Evolutionary conservation across 2,888 invertebrate genomes (phyloP).

Genomic region (Nomada ruficornis): DNA sequence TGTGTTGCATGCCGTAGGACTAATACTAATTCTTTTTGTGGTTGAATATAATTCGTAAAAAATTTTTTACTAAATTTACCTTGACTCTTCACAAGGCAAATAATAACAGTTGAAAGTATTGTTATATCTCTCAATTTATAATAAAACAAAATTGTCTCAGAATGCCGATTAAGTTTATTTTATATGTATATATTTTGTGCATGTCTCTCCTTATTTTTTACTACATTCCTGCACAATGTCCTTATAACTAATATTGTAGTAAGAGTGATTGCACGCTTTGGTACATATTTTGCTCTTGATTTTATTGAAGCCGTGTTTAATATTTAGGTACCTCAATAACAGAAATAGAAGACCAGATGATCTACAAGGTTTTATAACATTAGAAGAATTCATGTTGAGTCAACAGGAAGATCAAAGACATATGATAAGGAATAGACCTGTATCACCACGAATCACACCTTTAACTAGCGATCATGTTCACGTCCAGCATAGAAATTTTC

Average conservation of each 20-base stretch:
- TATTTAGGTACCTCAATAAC: conserved; percentile 43
- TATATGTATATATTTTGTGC: conserved; percentile 46
- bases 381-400: conserved; percentile 92
- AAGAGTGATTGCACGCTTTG: neutral
- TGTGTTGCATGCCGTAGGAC: conserved; percentile 27
- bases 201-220: conserved; percentile 36
- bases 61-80: conserved; percentile 9
- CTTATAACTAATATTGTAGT: conserved; percentile 8
- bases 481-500: conserved; percentile 74
- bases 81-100: conserved; percentile 2
- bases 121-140: conserved; percentile 30
- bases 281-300: no score
- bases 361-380: conserved; percentile 89
- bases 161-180: conserved; percentile 48
- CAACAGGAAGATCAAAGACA: conserved; percentile 90
- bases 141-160: conserved; percentile 44
- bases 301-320: no score
- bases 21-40: conserved; percentile 18
- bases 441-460: conserved; percentile 72
- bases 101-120: conserved; percentile 24
- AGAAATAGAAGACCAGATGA: conserved; percentile 85
- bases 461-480: conserved; percentile 79
- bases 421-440: conserved; percentile 61
- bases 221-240: conserved; percentile 14
- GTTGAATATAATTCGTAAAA: neutral